These are phyloP conservation scores for Diabrotica undecimpunctata DNA, from an alignment of 1,140 invertebrate genomes.

Conservation along the genomic window DNA sequence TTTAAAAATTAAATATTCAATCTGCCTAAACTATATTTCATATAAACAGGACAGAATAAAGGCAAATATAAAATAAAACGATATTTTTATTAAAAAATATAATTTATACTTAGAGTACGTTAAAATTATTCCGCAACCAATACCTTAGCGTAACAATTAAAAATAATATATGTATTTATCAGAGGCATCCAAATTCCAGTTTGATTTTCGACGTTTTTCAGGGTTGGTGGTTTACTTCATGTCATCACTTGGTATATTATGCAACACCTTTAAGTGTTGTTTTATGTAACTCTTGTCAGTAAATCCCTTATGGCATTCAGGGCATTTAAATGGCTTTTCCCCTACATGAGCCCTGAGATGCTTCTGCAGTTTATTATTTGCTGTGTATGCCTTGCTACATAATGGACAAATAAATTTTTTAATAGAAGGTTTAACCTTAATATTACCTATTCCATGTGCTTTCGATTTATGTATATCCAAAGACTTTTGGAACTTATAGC, in stretches of 20 bases:
- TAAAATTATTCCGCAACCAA: too few relatives aligned
- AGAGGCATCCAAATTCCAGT: too few relatives aligned
- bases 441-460: conserved; percentile 32
- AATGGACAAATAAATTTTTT: conserved; percentile 36
- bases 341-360: conserved; percentile 31
- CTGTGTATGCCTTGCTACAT: conserved; percentile 33
- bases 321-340: conserved; percentile 30
- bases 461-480: conserved; percentile 35
- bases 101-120: too few relatives aligned
- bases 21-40: too few relatives aligned
- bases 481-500: conserved; percentile 38
- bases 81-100: too few relatives aligned
- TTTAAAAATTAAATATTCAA: too few relatives aligned
- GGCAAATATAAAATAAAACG: too few relatives aligned
- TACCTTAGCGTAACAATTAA: too few relatives aligned
- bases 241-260: conserved; percentile 14
- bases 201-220: too few relatives aligned
- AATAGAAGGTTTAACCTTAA: conserved; percentile 27
- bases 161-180: too few relatives aligned
- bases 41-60: too few relatives aligned
- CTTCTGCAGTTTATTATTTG: conserved; percentile 36
- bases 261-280: conserved; percentile 29
- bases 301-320: conserved; percentile 32
- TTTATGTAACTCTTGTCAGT: conserved; percentile 34
- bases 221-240: too few relatives aligned